Evolutionary conservation across 2,797 vertebrate species (phyloP).

Genomic region (Sebastes goodei): DNA sequence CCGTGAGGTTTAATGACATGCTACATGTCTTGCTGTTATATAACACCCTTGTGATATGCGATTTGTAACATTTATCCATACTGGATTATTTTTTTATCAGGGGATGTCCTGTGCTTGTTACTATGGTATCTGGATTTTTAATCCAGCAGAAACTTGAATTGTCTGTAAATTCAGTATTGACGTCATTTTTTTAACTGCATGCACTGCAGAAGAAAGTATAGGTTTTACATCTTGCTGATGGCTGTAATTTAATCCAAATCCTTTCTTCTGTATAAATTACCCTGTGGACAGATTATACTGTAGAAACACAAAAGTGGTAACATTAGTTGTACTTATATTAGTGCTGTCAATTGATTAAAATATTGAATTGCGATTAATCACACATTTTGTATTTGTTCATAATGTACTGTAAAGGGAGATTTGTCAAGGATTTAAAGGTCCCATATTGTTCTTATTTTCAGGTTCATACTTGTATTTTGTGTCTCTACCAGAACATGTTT

Average conservation of each 20-base stretch:
- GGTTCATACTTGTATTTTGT: too few species aligned
- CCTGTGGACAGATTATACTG: background rate
- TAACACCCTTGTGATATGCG: background rate
- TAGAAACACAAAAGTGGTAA: background rate
- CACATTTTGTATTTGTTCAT: too few species aligned
- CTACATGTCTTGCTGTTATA: background rate
- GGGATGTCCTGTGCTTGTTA: background rate
- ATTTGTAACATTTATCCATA: background rate
- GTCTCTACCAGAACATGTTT: too few species aligned
- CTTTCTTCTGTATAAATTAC: background rate
- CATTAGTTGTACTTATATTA: background rate
- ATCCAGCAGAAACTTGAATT: background rate
- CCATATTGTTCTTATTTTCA: too few species aligned
- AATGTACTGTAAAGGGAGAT: too few species aligned
- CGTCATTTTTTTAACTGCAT: background rate
- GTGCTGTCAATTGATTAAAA: too few species aligned
- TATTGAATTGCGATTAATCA: too few species aligned
- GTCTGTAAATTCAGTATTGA: background rate
- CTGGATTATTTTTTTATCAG: background rate
- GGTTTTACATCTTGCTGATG: background rate
- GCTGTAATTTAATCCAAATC: background rate
- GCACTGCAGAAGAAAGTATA: background rate
- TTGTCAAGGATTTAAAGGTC: too few species aligned
- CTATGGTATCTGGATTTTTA: background rate
- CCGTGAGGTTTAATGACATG: background rate